Evolutionary conservation across 2,113 vertebrate genomes (phyloP).

Genomic region (Gallinago undulata): DNA sequence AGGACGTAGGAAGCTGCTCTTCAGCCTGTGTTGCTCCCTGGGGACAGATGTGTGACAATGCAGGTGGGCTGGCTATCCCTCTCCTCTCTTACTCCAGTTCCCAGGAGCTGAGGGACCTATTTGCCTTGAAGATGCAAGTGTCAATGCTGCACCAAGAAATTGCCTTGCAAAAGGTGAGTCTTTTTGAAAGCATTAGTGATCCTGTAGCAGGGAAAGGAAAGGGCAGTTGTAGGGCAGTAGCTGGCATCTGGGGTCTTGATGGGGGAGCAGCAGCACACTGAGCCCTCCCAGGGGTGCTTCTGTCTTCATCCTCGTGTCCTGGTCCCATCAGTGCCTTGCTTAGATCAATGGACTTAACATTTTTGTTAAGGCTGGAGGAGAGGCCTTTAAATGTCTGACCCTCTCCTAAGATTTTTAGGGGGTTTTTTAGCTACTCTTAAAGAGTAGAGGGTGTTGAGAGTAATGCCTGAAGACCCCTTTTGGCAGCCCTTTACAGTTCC

Average conservation of each 20-base stretch:
- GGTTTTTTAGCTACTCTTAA: background rate
- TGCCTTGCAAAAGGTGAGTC: constrained; percentile 83
- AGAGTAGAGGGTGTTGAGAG: background rate
- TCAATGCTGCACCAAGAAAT: constrained; percentile 81
- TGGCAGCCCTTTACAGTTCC: background rate
- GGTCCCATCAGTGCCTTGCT: background rate
- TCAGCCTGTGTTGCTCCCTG: background rate
- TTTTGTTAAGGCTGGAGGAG: background rate
- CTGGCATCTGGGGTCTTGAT: accelerated
- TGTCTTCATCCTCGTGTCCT: background rate
- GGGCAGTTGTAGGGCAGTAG: background rate
- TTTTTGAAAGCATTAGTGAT: background rate
- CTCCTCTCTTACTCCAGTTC: constrained; percentile 79
- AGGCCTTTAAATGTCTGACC: background rate
- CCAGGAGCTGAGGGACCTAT: constrained; percentile 81
- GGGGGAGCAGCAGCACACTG: background rate
- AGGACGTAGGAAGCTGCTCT: background rate
- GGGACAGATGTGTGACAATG: background rate
- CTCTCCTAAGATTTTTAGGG: background rate
- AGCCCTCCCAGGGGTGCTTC: background rate
- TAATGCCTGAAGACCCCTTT: background rate
- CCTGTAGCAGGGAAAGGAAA: background rate
- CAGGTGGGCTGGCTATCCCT: background rate
- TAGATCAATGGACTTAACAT: background rate
- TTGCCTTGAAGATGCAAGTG: constrained; percentile 76